phyloP scores from a whole-genome alignment of 2,113 vertebrate species.

The Nipponia nippon region DNA sequence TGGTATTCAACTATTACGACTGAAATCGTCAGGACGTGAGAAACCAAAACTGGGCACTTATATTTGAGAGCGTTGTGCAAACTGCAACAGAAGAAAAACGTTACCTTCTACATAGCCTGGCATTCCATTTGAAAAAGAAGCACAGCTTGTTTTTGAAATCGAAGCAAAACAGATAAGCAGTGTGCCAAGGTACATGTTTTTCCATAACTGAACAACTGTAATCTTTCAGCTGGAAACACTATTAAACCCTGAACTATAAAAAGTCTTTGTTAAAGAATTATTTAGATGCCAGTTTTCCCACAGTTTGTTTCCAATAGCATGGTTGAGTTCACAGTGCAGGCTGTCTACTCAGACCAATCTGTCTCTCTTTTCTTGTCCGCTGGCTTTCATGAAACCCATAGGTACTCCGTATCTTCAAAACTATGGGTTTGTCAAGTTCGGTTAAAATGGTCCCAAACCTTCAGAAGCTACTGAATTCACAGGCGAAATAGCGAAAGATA shows the following conservation, averaged over 20 bases:
- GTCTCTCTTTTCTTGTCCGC: background rate
- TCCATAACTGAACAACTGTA: background rate
- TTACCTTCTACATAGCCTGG: background rate
- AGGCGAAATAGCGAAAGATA: rapidly evolving
- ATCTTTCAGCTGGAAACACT: background rate
- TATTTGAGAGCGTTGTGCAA: background rate
- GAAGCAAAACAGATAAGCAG: background rate
- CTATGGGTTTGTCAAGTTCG: background rate
- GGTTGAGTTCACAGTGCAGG: background rate
- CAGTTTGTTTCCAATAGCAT: background rate
- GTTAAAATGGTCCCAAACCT: background rate
- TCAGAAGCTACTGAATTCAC: background rate
- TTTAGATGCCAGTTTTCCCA: background rate
- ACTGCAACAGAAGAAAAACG: background rate
- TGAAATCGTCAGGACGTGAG: background rate
- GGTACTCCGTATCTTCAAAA: background rate
- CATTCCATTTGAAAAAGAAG: background rate
- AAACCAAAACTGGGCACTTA: background rate
- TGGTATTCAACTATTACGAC: background rate
- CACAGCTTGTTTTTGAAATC: background rate
- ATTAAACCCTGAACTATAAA: background rate
- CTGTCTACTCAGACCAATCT: background rate
- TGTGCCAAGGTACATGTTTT: background rate
- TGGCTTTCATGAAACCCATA: background rate
- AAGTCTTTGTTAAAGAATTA: background rate